Conservation (phyloP, 2,113 vertebrate species). For the Piprites chloris region DNA sequence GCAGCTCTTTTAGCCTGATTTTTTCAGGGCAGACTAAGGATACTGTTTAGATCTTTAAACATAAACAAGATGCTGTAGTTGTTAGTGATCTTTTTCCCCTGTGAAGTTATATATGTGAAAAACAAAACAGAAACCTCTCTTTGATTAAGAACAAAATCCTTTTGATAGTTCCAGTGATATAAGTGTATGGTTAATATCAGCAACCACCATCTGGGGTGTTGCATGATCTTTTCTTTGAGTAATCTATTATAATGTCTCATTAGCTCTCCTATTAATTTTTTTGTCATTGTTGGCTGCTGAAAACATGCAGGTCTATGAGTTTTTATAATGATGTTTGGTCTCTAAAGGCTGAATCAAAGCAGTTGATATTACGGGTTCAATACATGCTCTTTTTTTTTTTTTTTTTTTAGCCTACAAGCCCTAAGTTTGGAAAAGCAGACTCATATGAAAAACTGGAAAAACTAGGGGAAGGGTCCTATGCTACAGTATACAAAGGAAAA, state of each 20-base stretch:
- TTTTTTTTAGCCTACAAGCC: slow-evolving; percentile 90
- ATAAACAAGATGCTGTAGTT: neutral
- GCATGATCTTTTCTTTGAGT: neutral
- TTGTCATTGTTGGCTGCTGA: neutral
- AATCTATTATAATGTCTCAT: neutral
- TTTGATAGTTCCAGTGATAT: neutral
- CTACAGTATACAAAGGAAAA: slow-evolving; percentile 98
- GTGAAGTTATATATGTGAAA: neutral
- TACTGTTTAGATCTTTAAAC: neutral
- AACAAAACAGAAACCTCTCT: neutral
- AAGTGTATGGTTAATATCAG: neutral
- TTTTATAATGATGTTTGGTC: neutral
- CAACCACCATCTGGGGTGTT: neutral
- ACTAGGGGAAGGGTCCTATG: slow-evolving; percentile 95
- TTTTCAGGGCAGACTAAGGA: neutral
- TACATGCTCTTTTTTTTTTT: too few relatives aligned
- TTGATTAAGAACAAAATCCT: neutral
- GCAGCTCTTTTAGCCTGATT: neutral
- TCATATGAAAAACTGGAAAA: slow-evolving; percentile 98
- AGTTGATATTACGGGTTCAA: neutral
- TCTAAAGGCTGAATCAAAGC: neutral
- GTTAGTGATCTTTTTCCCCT: neutral
- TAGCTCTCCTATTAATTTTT: neutral
- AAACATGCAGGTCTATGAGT: neutral
- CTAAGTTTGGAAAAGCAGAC: slow-evolving; percentile 97